Percentiles rank a stretch among this genome's conserved stretches.
phyloP scores from a whole-genome alignment of 2,113 vertebrate genomes.

The Macroglossus sobrinus region DNA sequence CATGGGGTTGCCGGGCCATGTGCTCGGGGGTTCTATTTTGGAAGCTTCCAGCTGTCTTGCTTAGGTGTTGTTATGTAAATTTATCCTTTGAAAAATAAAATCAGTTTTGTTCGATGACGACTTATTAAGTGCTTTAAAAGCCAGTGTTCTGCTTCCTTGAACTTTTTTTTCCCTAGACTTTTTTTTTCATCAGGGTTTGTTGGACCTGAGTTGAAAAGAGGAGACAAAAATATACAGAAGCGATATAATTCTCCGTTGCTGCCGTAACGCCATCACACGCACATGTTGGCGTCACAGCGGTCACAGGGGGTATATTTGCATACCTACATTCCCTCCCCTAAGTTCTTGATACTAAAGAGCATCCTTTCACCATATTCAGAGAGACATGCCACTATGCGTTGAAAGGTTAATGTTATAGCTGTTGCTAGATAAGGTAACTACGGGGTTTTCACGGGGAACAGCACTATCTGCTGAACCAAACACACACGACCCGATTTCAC shows the following conservation, averaged over 20 bases:
- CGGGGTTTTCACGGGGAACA: neutral
- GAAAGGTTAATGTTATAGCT: neutral
- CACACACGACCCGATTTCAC: neutral
- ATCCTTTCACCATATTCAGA: neutral
- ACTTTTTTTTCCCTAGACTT: neutral
- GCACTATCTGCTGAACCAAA: neutral
- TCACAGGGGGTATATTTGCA: accelerated
- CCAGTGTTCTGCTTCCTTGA: neutral
- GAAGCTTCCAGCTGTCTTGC: slow-evolving; percentile 42
- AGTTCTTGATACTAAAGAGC: neutral
- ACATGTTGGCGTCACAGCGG: accelerated
- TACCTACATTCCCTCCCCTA: neutral
- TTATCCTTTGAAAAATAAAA: slow-evolving; percentile 52
- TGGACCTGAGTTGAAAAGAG: neutral
- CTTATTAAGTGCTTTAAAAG: slow-evolving; percentile 51
- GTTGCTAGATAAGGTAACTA: neutral
- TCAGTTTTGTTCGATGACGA: slow-evolving; percentile 39
- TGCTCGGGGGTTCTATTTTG: slow-evolving; percentile 39
- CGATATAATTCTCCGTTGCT: neutral
- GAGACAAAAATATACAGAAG: neutral
- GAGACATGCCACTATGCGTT: neutral
- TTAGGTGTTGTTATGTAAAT: slow-evolving; percentile 56
- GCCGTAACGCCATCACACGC: neutral
- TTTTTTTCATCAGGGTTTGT: neutral
- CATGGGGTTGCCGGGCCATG: neutral